Evolutionary conservation across 2,113 vertebrate species (phyloP).

Genomic region (Bagarius yarrelli): DNA sequence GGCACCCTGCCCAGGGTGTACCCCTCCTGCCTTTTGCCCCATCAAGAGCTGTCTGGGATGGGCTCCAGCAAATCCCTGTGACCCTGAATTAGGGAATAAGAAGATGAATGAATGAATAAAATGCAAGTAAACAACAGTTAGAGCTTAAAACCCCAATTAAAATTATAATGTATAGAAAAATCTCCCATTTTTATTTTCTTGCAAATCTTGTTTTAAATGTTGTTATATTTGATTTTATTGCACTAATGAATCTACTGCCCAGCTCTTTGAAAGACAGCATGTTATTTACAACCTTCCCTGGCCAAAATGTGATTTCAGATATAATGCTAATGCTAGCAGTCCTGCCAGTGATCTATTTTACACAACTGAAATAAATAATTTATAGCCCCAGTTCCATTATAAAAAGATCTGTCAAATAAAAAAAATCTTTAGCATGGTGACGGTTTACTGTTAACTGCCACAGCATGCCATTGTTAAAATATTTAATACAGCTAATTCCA

Average conservation of each 20-base stretch:
- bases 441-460: slow-evolving; percentile 7
- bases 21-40: too few species aligned
- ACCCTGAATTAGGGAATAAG: too few species aligned
- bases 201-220: neutral
- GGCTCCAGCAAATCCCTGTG: too few species aligned
- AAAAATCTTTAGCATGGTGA: slow-evolving; percentile 3
- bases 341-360: neutral
- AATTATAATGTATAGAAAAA: neutral
- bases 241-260: neutral
- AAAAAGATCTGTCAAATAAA: slow-evolving; percentile 16
- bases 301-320: slow-evolving; percentile 16
- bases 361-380: slow-evolving; percentile 29
- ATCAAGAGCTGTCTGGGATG: too few species aligned
- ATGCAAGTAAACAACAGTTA: neutral
- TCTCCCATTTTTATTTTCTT: neutral
- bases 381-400: neutral
- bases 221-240: neutral
- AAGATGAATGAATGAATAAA: neutral
- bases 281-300: slow-evolving; percentile 12
- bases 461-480: slow-evolving; percentile 3
- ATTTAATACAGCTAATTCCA: slow-evolving; percentile 15
- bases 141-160: too few species aligned
- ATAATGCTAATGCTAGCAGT: slow-evolving; percentile 20
- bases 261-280: neutral
- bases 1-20: too few species aligned